phyloP scores from a whole-genome alignment of 2,113 vertebrate species.

The Laticauda laticaudata region DNA sequence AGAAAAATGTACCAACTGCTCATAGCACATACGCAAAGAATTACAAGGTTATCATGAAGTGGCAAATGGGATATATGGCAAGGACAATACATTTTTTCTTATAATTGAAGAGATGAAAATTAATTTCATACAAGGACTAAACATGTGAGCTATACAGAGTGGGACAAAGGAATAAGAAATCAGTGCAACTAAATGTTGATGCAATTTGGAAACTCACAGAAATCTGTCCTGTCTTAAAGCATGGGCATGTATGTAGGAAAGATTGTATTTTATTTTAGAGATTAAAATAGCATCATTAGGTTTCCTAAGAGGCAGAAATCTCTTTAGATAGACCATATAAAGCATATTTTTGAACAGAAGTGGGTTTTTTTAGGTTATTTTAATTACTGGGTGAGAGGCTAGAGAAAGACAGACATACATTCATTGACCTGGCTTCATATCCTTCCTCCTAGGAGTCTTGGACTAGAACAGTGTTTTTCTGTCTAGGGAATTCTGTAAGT shows the following conservation, averaged over 20 bases:
- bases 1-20: background rate
- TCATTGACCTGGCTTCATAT: background rate
- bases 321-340: background rate
- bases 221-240: background rate
- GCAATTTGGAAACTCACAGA: background rate
- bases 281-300: background rate
- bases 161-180: background rate
- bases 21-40: background rate
- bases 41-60: background rate
- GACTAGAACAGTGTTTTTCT: background rate
- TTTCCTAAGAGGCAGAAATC: background rate
- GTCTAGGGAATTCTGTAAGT: background rate
- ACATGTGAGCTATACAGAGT: background rate
- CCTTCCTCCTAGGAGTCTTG: background rate
- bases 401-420: background rate
- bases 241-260: background rate
- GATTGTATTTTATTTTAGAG: background rate
- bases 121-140: background rate
- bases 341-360: background rate
- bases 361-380: background rate
- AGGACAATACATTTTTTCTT: background rate
- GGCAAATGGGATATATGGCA: no score
- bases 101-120: background rate
- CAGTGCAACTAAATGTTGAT: background rate
- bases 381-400: background rate